Conservation (phyloP, 23 tunicate species). For the Clavelina lepadiformis region DNA sequence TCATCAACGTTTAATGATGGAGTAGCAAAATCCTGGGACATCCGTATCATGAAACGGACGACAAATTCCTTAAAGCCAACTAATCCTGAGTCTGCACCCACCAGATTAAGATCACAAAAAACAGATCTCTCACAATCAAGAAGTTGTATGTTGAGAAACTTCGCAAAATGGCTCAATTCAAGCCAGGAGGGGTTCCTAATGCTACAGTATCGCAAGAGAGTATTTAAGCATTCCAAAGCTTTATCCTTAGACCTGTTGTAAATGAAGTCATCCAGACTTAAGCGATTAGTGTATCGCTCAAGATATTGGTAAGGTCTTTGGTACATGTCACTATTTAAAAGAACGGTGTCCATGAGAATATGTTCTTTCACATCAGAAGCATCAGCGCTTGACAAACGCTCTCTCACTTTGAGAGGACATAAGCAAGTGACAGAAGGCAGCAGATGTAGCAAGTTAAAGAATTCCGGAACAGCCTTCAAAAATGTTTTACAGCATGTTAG, state of each 20-base stretch:
- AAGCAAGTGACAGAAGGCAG: background rate
- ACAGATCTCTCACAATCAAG: constrained; percentile 36
- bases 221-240: constrained; percentile 17
- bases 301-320: constrained; percentile 44
- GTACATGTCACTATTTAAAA: constrained; percentile 1
- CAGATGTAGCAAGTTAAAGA: background rate
- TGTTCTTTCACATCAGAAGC: background rate
- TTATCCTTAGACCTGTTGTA: background rate
- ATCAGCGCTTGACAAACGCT: background rate
- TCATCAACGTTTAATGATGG: constrained; percentile 2
- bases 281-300: background rate
- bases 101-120: constrained; percentile 12
- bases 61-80: constrained; percentile 34
- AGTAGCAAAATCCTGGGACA: constrained; percentile 56
- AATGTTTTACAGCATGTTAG: too few species aligned
- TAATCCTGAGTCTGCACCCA: constrained; percentile 4
- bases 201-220: constrained; percentile 14
- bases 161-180: constrained; percentile 41
- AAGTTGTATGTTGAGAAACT: constrained; percentile 32
- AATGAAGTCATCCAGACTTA: constrained; percentile 14
- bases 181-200: constrained; percentile 27
- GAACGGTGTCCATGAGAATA: constrained; percentile 3
- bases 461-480: background rate
- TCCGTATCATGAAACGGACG: constrained; percentile 55
- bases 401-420: background rate